Percentiles rank a stretch among this genome's conserved stretches.
These are phyloP conservation scores for Acrocera orbiculus DNA, from an alignment of 2,888 invertebrate species.

Conservation along the genomic window DNA sequence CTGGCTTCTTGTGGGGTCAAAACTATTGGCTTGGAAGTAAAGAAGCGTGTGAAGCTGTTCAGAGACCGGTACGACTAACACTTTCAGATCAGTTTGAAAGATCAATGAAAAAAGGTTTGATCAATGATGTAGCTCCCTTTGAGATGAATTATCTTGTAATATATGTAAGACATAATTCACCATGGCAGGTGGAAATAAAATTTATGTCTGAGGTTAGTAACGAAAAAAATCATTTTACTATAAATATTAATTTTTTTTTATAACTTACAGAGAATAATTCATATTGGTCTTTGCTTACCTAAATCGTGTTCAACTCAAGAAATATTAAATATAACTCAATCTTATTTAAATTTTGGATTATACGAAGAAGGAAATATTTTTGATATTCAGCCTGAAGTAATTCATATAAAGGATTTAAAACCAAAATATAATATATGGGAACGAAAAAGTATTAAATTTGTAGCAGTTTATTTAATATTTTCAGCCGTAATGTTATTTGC, in stretches of 20 bases:
- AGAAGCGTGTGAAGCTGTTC: constrained; percentile 33
- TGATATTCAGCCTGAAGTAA: constrained; percentile 25
- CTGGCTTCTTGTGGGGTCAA: constrained; percentile 40
- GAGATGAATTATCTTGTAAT: constrained; percentile 29
- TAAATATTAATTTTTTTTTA: neutral
- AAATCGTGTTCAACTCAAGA: constrained; percentile 30
- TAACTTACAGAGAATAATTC: constrained; percentile 32
- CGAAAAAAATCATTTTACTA: neutral
- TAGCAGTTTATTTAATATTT: constrained; percentile 17
- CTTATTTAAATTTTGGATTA: constrained; percentile 20
- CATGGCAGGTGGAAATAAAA: constrained; percentile 32
- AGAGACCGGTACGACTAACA: constrained; percentile 24
- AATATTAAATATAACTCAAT: constrained; percentile 23
- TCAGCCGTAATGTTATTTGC: constrained; percentile 19
- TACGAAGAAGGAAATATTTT: constrained; percentile 25
- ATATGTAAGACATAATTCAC: constrained; percentile 29
- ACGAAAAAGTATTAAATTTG: constrained; percentile 22
- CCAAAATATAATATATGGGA: constrained; percentile 22
- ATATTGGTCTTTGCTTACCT: constrained; percentile 37
- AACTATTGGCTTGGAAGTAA: constrained; percentile 41
- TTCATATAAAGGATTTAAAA: constrained; percentile 28
- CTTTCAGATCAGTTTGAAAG: constrained; percentile 26
- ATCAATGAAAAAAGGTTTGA: constrained; percentile 27
- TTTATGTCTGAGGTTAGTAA: constrained; percentile 20
- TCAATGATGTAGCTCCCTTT: constrained; percentile 26